Base-by-base conservation (phyloP, 2,888 invertebrate genomes). In the Synergus itoensis region DNA sequence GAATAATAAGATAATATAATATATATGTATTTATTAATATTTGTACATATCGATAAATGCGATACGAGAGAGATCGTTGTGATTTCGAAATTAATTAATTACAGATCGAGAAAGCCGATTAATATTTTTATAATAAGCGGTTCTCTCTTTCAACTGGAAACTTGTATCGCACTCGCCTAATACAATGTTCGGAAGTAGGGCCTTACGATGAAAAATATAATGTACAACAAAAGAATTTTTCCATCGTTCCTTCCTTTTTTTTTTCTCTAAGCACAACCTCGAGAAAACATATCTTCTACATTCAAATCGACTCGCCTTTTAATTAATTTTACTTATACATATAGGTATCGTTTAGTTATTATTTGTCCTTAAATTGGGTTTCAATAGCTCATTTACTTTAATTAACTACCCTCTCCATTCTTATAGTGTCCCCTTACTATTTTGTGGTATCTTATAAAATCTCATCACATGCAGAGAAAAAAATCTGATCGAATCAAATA, bases 41-140 rank as follows among this genome's bases (percentile, higher is more conserved):
- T 89, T 90, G 88, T 90, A 90, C 85, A 89, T 89, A 88, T 81
- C 75, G 82, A 87, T 84, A 85, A 86, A 85, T 83, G 67, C 65
- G 45, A 73, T 73, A 36, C 69, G 76, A 78, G 75, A 65, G 53
- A 53, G 28, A 77, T 77, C 67, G 67, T 77, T 62, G 73, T 67
- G 45, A 45, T 21, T 78, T 57, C 8, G 45, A 80, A 80, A 79
- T 69, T 69, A 64, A 57, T 79, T 45, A 18, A 41, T 62, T 43
- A 60, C 48, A 62, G 18, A 21, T 78, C 12, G 62, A 73, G 73
- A 53, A 73, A 53, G 53, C 73, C 36, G 73, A 36, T 73, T 28
- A 53, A 73, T 53, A 53, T 73, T 73, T 28, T 77, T 76, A 75
- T 64, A 76, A 84, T 80, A 48, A 36, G 9, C 73, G 40, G 53